Conservation (phyloP, 1,140 invertebrate genomes). For the Gerris buenoi region DNA sequence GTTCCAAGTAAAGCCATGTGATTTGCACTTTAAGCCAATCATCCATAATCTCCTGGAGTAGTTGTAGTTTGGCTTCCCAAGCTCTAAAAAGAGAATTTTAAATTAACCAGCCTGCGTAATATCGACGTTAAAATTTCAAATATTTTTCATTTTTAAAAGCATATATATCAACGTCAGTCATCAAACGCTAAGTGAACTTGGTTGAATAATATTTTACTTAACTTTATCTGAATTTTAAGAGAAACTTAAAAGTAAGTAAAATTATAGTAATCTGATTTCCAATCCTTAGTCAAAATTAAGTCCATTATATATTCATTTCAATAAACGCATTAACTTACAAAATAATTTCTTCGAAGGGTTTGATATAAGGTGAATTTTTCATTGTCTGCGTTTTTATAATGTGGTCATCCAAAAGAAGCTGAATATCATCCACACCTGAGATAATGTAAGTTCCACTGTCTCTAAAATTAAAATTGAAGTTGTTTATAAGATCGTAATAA, state of each 20-base stretch:
- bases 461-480: no score
- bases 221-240: background rate
- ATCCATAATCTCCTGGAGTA: slow-evolving; percentile 82
- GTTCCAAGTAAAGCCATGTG: slow-evolving; percentile 94
- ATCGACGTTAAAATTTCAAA: no score
- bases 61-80: slow-evolving; percentile 61
- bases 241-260: background rate
- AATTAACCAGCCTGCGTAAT: no score
- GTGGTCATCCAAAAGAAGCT: slow-evolving; percentile 88
- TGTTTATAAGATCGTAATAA: no score
- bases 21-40: slow-evolving; percentile 91
- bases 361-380: slow-evolving; percentile 92
- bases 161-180: no score
- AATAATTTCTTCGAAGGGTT: slow-evolving; percentile 74
- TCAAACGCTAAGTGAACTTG: no score
- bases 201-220: no score
- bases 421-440: slow-evolving; percentile 84
- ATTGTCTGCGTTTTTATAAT: slow-evolving; percentile 94
- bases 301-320: no score
- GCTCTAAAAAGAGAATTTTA: slow-evolving; percentile 40
- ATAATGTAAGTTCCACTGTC: slow-evolving; percentile 86
- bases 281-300: no score
- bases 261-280: background rate
- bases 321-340: no score
- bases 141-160: no score